Evolutionary conservation across 2,888 invertebrate genomes (phyloP), one percentile per base, ranked within the genome.

Genomic region (Imbricaverruca yamaguchii): DNA sequence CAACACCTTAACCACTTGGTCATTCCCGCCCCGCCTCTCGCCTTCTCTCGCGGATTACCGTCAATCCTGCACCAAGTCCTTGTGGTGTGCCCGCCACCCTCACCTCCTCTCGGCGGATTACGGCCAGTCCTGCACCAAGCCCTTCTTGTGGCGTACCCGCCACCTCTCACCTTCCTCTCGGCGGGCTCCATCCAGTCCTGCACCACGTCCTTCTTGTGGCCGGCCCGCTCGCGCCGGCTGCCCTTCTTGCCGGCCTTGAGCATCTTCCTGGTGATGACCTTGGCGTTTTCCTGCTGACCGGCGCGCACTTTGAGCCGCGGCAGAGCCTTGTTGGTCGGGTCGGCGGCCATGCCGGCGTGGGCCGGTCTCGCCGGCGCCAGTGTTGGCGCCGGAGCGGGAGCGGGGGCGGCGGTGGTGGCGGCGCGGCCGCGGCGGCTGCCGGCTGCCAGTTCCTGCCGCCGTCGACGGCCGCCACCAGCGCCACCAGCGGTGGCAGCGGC

Each of bases 161-260:
- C n/a, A n/a, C n/a, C n/a, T n/a, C n/a, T n/a, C n/a, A n/a, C n/a
- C n/a, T n/a, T n/a, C n/a, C n/a, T n/a, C n/a, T n/a, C 11, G 23
- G 69, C 23, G n/a, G 13, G 21, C 56, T 78, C 18, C 78, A 8
- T 57, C 80, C 81, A 53, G 79, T 80, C 57, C 11, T 59, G 39
- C 53, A 57, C 53, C 56, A 56, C 67, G 25, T 80, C 53, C 80
- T n/a, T 53, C 61, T 55, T 61, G 15, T 56, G 55, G 18, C 63
- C 61, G 55, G 39, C 63, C n/a, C 69, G 39, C 59, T 15, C 13
- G 18, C 53, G 18, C 55, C 74, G 56, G 69, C 78, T 55, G 55
- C 78, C 21, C 77, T 63, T n/a, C 81, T 77, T 61, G 67, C 57
- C 63, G 11, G 63, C 56, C 80, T 67, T 69, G 57, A 80, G 63